A percentile compares a stretch with the other conserved stretches of the same genome.
Evolutionary conservation across 1,140 invertebrate species (phyloP).

Genomic region (Laupala kohalensis): DNA sequence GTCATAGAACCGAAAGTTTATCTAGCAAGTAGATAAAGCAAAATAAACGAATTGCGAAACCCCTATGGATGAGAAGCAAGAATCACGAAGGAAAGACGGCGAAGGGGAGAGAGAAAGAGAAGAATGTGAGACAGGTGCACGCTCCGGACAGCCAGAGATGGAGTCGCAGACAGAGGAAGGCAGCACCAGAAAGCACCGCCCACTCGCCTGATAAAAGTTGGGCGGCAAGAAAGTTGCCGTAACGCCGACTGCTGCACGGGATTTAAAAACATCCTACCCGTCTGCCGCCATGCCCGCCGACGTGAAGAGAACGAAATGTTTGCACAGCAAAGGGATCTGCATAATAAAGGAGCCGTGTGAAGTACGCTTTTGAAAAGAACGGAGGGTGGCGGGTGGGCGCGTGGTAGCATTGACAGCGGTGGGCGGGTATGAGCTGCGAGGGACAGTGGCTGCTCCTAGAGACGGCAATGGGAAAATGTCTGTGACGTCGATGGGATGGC

Average conservation of each 20-base stretch:
- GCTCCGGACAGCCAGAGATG: no score
- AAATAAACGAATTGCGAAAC: no score
- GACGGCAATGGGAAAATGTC: no score
- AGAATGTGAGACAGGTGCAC: neutral
- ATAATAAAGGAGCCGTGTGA: neutral
- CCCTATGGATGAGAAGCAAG: no score
- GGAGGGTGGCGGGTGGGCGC: neutral
- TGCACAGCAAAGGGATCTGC: neutral
- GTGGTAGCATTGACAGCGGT: no score
- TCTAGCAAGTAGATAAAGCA: no score
- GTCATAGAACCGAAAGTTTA: no score
- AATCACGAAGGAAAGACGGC: no score
- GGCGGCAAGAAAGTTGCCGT: neutral
- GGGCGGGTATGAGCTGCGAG: no score
- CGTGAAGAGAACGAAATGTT: neutral
- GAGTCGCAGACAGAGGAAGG: neutral
- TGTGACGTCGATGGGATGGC: no score
- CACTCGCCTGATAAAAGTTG: neutral
- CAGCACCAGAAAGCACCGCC: neutral
- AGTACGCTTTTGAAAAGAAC: neutral
- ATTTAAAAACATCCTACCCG: neutral
- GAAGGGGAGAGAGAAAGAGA: neutral
- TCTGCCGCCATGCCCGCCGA: neutral
- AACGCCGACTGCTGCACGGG: neutral
- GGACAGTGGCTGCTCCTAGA: no score